Evolutionary conservation across 2,113 vertebrate genomes (phyloP), one percentile per base, ranked within the genome.

Genomic region (Hirundichthys speculiger): DNA sequence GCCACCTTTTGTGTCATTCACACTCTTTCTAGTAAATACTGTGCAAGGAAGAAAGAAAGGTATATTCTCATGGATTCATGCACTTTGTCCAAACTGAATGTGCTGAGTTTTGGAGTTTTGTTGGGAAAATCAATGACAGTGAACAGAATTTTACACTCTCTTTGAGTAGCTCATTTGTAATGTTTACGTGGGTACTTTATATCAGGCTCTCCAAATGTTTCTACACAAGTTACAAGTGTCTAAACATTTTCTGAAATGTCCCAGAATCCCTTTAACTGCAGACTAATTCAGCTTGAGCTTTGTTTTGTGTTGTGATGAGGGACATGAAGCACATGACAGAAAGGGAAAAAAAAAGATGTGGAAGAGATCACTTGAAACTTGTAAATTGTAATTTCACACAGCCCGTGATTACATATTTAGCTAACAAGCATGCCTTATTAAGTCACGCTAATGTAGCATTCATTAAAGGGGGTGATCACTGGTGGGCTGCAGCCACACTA

Each of bases 401-500:
- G 76, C 64, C 45, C 49, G 72, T 80, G 79, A 84, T 86, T 77
- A 75, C 79, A 86, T 73, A 70, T 77, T 53, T 60, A 59, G 49
- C 72, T 82, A 87, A 88, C 75, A 75, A 48, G 69, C 80, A 48
- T 69, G 83, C 82, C 81, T 69, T 83, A 90, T 86, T 75, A 78
- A 64, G 77, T 84, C 83, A 62, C 63, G 71, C 69, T 76, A 75
- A 83, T 79, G 53, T 20, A 75, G 62, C 61, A 71, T 83, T 82
- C 70, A 76, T 84, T 78, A 72, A 52, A 73, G 58, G 59, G 47
- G 63, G 68, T 13, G 38, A 75, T 82, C 50, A 34, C 59, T 69
- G 66, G 61, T 68, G 56, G 50, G 51, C 70, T 51, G 58, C 42
- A 45, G 58, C 49, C 58, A 57, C 18, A 53, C 41, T n/a, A 20